These are phyloP conservation scores for Endotricha flammealis DNA, from an alignment of 2,888 invertebrate genomes.

Conservation along the genomic window DNA sequence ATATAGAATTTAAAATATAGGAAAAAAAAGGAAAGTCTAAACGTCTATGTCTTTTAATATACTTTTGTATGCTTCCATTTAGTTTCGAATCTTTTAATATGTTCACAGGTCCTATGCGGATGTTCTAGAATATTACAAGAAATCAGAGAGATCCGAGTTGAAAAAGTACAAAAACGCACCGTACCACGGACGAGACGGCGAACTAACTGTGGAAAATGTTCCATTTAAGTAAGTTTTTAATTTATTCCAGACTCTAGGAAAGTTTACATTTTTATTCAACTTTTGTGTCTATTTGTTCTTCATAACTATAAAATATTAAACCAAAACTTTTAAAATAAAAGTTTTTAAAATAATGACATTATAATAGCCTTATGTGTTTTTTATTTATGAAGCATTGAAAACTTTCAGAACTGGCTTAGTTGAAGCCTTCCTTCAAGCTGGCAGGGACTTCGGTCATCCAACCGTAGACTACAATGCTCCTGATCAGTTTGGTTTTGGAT, in stretches of 20 bases:
- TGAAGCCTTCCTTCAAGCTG: conserved; percentile 79
- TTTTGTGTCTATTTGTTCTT: conserved; percentile 9
- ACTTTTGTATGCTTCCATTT: too few relatives aligned
- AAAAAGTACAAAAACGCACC: conserved; percentile 67
- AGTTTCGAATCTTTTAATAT: too few relatives aligned
- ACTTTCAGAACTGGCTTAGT: conserved; percentile 68
- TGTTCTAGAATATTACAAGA: conserved; percentile 78
- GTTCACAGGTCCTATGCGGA: conserved; percentile 80
- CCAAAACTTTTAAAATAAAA: too few relatives aligned
- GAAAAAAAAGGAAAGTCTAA: too few relatives aligned
- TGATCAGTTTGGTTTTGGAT: conserved; percentile 79
- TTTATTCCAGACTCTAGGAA: conserved; percentile 10
- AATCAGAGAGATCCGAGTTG: conserved; percentile 77
- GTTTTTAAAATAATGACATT: too few relatives aligned
- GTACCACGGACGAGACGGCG: conserved; percentile 81
- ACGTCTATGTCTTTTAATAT: too few relatives aligned
- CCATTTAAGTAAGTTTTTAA: conserved; percentile 64
- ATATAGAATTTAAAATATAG: too few relatives aligned
- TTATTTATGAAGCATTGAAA: too few relatives aligned
- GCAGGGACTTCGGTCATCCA: conserved; percentile 74
- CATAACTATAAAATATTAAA: too few relatives aligned
- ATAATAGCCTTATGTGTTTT: too few relatives aligned
- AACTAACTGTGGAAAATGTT: conserved; percentile 80
- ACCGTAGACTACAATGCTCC: conserved; percentile 80
- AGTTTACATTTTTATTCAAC: neutral